Evolutionary conservation across 1,140 invertebrate species (phyloP).

Genomic region (Drosophila truncata): DNA sequence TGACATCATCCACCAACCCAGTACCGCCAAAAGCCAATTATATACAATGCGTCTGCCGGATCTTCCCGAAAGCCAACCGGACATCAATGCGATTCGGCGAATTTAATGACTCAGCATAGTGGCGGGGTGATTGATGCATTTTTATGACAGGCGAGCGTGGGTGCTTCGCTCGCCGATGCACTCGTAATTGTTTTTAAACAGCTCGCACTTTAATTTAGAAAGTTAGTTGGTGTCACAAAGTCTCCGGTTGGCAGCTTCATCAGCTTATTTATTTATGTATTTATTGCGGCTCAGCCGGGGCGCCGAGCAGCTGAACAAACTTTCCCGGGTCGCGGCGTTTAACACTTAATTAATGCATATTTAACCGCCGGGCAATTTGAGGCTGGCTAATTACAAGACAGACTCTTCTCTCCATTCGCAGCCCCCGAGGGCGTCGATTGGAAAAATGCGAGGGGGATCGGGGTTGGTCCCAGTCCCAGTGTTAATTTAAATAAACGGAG

Average conservation of each 20-base stretch:
- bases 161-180: conserved; percentile 34
- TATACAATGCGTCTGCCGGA: conserved; percentile 67
- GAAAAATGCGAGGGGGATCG: conserved; percentile 35
- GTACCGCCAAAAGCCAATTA: conserved; percentile 53
- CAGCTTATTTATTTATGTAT: conserved; percentile 54
- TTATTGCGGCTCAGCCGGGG: conserved; percentile 21
- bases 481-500: conserved; percentile 68
- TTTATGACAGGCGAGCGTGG: conserved; percentile 61
- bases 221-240: conserved; percentile 30
- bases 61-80: conserved; percentile 25
- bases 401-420: conserved; percentile 20
- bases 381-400: conserved; percentile 71
- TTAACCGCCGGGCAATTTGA: conserved; percentile 66
- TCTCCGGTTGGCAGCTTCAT: conserved; percentile 28
- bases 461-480: conserved; percentile 3
- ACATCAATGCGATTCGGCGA: conserved; percentile 19
- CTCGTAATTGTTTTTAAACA: conserved; percentile 68
- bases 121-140: conserved; percentile 62
- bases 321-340: conserved; percentile 51
- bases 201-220: conserved; percentile 31
- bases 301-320: conserved; percentile 45
- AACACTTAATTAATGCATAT: conserved; percentile 80
- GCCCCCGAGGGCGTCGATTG: conserved; percentile 55
- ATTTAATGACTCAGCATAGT: conserved; percentile 62
- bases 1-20: conserved; percentile 36